Conservation (phyloP, 2,113 vertebrate species). For the Calidris pygmaea region DNA sequence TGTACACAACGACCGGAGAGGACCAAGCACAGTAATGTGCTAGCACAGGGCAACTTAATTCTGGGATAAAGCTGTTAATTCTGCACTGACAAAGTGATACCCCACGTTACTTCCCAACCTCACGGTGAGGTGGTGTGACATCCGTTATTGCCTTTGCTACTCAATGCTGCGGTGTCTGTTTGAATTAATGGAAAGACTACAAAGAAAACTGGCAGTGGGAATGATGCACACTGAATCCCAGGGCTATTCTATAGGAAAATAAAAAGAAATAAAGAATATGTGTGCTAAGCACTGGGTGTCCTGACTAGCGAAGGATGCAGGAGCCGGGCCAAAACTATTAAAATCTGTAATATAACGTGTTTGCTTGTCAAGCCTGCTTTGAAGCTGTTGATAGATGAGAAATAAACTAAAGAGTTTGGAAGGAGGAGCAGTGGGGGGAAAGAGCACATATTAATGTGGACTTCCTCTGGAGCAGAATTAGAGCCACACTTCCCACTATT, state of each 20-base stretch:
- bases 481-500: background rate
- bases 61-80: background rate
- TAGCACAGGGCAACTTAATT: background rate
- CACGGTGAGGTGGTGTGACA: background rate
- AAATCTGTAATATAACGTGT: background rate
- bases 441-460: background rate
- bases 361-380: background rate
- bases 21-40: background rate
- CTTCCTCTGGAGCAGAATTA: background rate
- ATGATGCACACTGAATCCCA: background rate
- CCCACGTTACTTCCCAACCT: accelerated
- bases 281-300: background rate
- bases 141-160: background rate
- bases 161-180: background rate
- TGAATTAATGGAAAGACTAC: background rate
- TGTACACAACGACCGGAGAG: background rate
- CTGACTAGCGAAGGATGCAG: background rate
- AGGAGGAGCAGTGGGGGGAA: background rate
- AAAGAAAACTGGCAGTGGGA: background rate
- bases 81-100: background rate
- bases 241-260: background rate
- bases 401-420: background rate
- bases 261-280: background rate
- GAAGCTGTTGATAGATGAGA: background rate
- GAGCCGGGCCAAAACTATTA: background rate